A percentile compares a stretch with the other conserved stretches of the same genome.
These are phyloP conservation scores for Ceratothoa steindachneri DNA, from an alignment of 2,888 invertebrate genomes.

Conservation along the genomic window DNA sequence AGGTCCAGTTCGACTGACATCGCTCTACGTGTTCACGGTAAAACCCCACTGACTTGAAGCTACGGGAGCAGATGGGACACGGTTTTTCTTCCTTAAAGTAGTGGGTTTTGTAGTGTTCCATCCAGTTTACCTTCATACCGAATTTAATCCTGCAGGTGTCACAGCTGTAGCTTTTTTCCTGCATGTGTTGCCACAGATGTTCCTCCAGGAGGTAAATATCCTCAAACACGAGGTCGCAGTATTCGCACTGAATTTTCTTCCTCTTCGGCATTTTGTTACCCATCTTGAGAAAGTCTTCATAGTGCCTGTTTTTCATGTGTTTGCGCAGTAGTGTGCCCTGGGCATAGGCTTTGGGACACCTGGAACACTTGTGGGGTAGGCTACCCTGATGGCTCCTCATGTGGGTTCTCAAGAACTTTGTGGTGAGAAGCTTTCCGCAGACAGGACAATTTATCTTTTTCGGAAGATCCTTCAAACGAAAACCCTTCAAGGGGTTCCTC, in stretches of 20 bases:
- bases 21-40: constrained; percentile 39
- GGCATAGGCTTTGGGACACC: constrained; percentile 38
- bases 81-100: constrained; percentile 33
- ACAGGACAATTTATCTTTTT: constrained; percentile 40
- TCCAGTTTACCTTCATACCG: constrained; percentile 36
- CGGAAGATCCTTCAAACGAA: constrained; percentile 30
- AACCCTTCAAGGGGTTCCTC: constrained; percentile 33
- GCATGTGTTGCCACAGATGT: constrained; percentile 43
- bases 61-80: constrained; percentile 35
- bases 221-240: constrained; percentile 26
- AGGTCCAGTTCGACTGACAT: constrained; percentile 41
- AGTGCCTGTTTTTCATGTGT: constrained; percentile 43
- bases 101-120: constrained; percentile 43
- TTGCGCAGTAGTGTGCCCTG: constrained; percentile 42
- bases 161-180: constrained; percentile 34
- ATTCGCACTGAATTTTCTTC: constrained; percentile 34
- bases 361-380: constrained; percentile 34
- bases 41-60: constrained; percentile 39
- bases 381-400: constrained; percentile 39
- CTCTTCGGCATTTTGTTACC: constrained; percentile 41
- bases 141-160: constrained; percentile 36
- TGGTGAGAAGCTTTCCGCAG: constrained; percentile 37
- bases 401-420: constrained; percentile 37
- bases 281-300: constrained; percentile 32
- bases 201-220: constrained; percentile 32